Evolutionary conservation across 1,140 invertebrate genomes (phyloP).

Genomic region (Manduca sexta): DNA sequence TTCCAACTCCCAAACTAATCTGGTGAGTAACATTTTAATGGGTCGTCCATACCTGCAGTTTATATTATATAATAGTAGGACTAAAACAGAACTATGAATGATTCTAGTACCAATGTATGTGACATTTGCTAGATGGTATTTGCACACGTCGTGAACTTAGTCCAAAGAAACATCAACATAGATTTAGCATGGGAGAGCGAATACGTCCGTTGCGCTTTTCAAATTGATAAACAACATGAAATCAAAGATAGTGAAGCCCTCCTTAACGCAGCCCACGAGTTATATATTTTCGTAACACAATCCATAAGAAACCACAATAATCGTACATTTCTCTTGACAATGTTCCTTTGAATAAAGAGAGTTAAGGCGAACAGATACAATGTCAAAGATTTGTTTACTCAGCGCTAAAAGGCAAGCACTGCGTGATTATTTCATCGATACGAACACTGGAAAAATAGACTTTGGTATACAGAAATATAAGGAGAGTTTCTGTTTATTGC

Average conservation of each 20-base stretch:
- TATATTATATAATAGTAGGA: too few species aligned
- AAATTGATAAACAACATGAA: slow-evolving; percentile 66
- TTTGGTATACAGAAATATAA: slow-evolving; percentile 38
- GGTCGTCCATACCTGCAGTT: too few species aligned
- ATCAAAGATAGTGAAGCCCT: slow-evolving; percentile 59
- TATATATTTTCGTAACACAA: slow-evolving; percentile 67
- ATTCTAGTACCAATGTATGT: too few species aligned
- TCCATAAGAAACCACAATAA: slow-evolving; percentile 68
- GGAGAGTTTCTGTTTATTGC: slow-evolving; percentile 30
- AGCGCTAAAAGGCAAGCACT: slow-evolving; percentile 49
- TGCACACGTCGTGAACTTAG: too few species aligned
- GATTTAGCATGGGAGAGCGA: slow-evolving; percentile 42
- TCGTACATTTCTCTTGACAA: slow-evolving; percentile 71
- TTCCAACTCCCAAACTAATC: too few species aligned
- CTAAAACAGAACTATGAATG: too few species aligned
- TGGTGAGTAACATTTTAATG: too few species aligned
- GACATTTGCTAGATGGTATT: too few species aligned
- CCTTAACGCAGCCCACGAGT: slow-evolving; percentile 51
- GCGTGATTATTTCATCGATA: slow-evolving; percentile 42
- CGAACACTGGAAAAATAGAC: slow-evolving; percentile 41
- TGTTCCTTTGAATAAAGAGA: slow-evolving; percentile 68
- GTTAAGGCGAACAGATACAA: slow-evolving; percentile 67
- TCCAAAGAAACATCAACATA: slow-evolving; percentile 28
- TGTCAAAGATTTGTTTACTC: slow-evolving; percentile 68
- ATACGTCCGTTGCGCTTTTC: slow-evolving; percentile 58